Conservation (phyloP, 2,888 invertebrate genomes). For the Adelphocoris suturalis region DNA sequence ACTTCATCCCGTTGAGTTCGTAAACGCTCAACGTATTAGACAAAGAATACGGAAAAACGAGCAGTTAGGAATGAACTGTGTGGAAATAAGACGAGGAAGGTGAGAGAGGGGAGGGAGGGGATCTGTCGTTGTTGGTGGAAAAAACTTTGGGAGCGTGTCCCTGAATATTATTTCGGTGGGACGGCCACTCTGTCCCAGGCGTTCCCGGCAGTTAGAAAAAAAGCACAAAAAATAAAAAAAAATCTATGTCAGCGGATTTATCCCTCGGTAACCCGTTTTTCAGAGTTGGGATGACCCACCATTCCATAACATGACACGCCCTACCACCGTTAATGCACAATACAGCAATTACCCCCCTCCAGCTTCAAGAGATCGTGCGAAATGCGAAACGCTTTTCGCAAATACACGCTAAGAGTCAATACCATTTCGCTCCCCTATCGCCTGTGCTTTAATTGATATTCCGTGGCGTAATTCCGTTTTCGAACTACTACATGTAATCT, state of each 20-base stretch:
- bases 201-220: not conserved
- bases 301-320: conserved; percentile 33
- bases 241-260: conserved; percentile 62
- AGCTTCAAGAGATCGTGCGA: not conserved
- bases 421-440: conserved; percentile 13
- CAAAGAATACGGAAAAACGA: not conserved
- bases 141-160: conserved; percentile 55
- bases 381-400: conserved; percentile 41
- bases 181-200: conserved; percentile 43
- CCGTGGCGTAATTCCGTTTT: conserved; percentile 12
- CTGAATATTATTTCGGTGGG: conserved; percentile 58
- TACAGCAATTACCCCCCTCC: conserved; percentile 42
- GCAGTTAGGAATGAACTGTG: conserved; percentile 4
- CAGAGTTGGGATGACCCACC: conserved; percentile 17
- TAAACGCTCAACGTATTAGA: too few species aligned
- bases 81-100: not conserved
- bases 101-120: not conserved
- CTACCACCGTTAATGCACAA: conserved; percentile 52
- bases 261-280: conserved; percentile 51
- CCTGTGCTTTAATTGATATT: conserved; percentile 50
- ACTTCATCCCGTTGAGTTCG: too few species aligned
- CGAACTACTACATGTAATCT: conserved; percentile 6
- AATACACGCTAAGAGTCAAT: conserved; percentile 14
- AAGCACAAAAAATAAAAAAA: not conserved
- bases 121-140: conserved; percentile 12